These are phyloP conservation scores for Boloria selene DNA, from an alignment of 2,888 invertebrate species.

Conservation along the genomic window DNA sequence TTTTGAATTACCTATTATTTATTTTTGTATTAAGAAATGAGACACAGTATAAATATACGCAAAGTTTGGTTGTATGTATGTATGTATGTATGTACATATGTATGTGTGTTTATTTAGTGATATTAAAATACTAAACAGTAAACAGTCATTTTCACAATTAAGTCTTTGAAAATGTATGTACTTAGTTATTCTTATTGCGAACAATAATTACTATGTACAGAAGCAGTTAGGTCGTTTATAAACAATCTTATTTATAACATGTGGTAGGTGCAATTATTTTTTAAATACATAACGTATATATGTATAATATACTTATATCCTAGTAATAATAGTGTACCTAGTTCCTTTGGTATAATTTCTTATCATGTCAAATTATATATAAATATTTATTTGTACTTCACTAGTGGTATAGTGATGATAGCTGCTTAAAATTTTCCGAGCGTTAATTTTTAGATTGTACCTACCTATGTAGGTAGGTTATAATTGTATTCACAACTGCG, in stretches of 20 bases:
- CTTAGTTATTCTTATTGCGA: conserved; percentile 11
- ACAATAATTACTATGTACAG: conserved; percentile 27
- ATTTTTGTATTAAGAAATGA: too few species aligned
- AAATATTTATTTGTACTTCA: neutral
- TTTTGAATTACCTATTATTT: too few species aligned
- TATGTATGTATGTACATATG: too few species aligned
- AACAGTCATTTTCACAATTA: neutral
- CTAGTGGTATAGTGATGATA: too few species aligned
- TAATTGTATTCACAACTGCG: too few species aligned
- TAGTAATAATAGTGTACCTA: neutral
- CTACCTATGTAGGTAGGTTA: too few species aligned
- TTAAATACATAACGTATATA: conserved; percentile 1
- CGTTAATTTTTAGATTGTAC: too few species aligned
- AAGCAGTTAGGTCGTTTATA: conserved; percentile 23
- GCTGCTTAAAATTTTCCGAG: too few species aligned
- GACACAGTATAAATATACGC: too few species aligned
- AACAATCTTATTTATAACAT: conserved; percentile 26
- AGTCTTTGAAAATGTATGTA: neutral
- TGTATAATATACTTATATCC: too few species aligned
- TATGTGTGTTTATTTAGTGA: too few species aligned
- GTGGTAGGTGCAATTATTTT: conserved; percentile 21
- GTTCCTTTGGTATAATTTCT: conserved; percentile 9
- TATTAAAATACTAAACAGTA: neutral
- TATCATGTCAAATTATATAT: conserved; percentile 12
- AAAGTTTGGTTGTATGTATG: too few species aligned